A percentile compares a stretch with the other conserved stretches of the same genome.
phyloP scores from a whole-genome alignment of 23 tunicate species.

The Ciona savignyi region DNA sequence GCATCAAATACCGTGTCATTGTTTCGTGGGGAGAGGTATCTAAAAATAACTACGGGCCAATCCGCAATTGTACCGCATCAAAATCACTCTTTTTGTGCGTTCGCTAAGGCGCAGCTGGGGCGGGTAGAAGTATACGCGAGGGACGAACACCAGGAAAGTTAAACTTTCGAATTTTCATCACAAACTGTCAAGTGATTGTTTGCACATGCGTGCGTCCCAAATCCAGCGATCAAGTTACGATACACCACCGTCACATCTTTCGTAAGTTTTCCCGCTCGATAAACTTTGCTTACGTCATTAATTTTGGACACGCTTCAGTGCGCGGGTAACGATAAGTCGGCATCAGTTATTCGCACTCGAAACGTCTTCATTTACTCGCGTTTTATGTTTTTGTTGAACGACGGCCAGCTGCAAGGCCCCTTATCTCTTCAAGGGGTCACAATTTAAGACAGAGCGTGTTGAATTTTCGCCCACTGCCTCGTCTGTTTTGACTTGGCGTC shows the following conservation, averaged over 20 bases:
- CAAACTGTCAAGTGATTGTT: not conserved
- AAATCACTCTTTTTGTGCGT: no score
- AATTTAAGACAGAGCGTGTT: no score
- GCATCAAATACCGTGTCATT: not conserved
- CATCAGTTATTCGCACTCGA: not conserved
- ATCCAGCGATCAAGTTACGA: not conserved
- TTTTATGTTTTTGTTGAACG: no score
- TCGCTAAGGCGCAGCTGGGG: no score
- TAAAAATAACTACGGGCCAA: not conserved
- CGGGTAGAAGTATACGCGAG: no score
- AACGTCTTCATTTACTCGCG: not conserved
- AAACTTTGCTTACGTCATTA: not conserved
- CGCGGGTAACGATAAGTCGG: not conserved
- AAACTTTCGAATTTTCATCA: not conserved
- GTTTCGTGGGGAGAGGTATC: not conserved
- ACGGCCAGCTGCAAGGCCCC: no score
- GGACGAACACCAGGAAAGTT: no score
- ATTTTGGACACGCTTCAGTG: not conserved
- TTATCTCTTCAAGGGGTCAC: no score
- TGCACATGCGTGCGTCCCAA: not conserved
- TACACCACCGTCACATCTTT: not conserved
- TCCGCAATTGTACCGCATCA: no score
- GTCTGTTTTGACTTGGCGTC: no score
- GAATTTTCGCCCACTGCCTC: no score
- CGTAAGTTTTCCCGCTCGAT: conserved; percentile 1